These are phyloP conservation scores for Cephus spinipes DNA, from an alignment of 2,888 invertebrate genomes.

Conservation along the genomic window DNA sequence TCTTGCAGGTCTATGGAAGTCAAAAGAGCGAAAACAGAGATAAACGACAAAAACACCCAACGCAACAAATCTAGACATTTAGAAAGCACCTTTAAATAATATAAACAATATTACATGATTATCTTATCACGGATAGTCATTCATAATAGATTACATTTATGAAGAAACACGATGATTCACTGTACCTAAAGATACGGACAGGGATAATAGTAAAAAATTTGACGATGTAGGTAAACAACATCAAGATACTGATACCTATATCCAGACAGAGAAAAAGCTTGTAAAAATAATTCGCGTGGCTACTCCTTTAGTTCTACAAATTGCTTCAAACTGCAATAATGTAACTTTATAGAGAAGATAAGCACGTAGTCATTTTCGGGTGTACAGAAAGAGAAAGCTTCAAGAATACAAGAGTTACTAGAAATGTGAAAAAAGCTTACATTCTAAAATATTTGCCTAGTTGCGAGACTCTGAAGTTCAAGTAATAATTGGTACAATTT, in stretches of 20 bases:
- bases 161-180: neutral
- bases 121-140: neutral
- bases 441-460: neutral
- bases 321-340: neutral
- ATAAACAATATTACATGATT: neutral
- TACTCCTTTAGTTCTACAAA: neutral
- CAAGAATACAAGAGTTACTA: neutral
- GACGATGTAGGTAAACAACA: neutral
- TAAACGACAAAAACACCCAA: neutral
- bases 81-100: neutral
- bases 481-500: neutral
- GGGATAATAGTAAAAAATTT: neutral
- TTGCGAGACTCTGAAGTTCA: neutral
- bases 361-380: neutral
- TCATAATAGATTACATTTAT: neutral
- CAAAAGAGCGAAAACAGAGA: neutral
- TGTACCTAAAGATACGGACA: neutral
- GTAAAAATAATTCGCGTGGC: neutral
- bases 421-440: neutral
- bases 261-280: neutral
- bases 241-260: neutral
- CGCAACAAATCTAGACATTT: neutral
- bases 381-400: neutral
- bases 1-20: neutral
- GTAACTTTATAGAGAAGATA: neutral